Evolutionary conservation across 2,888 invertebrate species (phyloP).

Genomic region (Lochmaea capreae): DNA sequence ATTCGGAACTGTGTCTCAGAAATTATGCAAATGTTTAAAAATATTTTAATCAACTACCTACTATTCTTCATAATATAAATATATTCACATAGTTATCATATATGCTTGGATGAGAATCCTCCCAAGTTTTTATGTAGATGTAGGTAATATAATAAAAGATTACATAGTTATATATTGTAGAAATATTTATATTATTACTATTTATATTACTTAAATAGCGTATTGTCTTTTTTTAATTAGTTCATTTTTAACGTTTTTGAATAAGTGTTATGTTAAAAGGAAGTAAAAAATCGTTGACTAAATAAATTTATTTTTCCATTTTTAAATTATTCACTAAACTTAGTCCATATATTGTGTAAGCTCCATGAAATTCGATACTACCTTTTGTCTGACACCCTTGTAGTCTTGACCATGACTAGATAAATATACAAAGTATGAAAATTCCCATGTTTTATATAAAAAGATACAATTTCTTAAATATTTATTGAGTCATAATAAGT

Average conservation of each 20-base stretch:
- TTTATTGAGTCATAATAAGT: slow-evolving; percentile 66
- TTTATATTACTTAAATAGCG: slow-evolving; percentile 19
- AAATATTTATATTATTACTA: slow-evolving; percentile 28
- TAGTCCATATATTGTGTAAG: neutral
- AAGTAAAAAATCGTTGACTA: neutral
- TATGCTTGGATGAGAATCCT: slow-evolving; percentile 48
- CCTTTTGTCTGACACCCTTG: neutral
- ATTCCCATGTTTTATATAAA: slow-evolving; percentile 54
- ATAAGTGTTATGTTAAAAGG: neutral
- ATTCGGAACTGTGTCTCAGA: slow-evolving; percentile 36
- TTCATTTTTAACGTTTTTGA: slow-evolving; percentile 11
- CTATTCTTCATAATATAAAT: slow-evolving; percentile 23
- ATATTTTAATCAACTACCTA: slow-evolving; percentile 41
- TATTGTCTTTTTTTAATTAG: slow-evolving; percentile 24
- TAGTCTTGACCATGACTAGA: slow-evolving; percentile 24
- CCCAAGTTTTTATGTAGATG: slow-evolving; percentile 42
- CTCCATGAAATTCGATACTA: slow-evolving; percentile 49
- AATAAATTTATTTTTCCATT: neutral
- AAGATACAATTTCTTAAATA: slow-evolving; percentile 59
- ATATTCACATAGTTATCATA: slow-evolving; percentile 49
- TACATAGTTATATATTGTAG: slow-evolving; percentile 28
- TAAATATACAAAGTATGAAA: slow-evolving; percentile 58
- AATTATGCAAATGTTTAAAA: slow-evolving; percentile 46
- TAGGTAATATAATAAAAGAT: slow-evolving; percentile 20
- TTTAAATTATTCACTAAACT: no score